These are phyloP conservation scores for Zaprionus davidi DNA, from an alignment of 1,140 invertebrate species.

Conservation along the genomic window DNA sequence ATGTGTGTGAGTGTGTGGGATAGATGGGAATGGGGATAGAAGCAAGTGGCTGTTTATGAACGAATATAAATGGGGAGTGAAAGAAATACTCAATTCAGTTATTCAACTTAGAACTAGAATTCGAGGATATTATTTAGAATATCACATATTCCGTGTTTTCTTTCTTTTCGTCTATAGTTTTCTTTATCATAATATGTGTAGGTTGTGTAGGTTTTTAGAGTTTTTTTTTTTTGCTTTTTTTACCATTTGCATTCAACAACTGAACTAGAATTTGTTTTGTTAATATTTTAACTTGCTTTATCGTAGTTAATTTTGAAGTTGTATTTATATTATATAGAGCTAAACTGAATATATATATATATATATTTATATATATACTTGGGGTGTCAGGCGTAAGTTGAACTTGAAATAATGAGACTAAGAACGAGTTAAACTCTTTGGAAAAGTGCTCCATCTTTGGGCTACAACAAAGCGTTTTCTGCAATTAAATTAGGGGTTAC, in stretches of 20 bases:
- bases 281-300: slow-evolving; percentile 60
- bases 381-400: slow-evolving; percentile 34
- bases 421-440: slow-evolving; percentile 70
- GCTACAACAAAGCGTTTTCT: slow-evolving; percentile 60
- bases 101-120: slow-evolving; percentile 41
- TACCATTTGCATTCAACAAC: slow-evolving; percentile 41
- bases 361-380: slow-evolving; percentile 34
- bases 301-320: slow-evolving; percentile 41
- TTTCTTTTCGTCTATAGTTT: slow-evolving; percentile 25
- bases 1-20: not conserved
- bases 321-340: slow-evolving; percentile 34
- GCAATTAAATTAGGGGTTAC: slow-evolving; percentile 42
- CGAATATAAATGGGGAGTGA: not conserved
- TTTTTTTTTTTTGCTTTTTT: slow-evolving; percentile 21
- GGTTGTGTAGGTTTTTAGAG: slow-evolving; percentile 13
- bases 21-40: slow-evolving; percentile 12
- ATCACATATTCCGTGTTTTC: slow-evolving; percentile 65
- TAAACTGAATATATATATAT: slow-evolving; percentile 45
- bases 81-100: slow-evolving; percentile 7
- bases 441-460: slow-evolving; percentile 61
- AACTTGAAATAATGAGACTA: slow-evolving; percentile 63
- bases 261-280: slow-evolving; percentile 58
- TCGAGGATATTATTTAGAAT: slow-evolving; percentile 77
- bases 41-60: slow-evolving; percentile 45
- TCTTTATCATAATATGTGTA: slow-evolving; percentile 14